A percentile compares a stretch with the other conserved stretches of the same genome.
phyloP scores from a whole-genome alignment of 2,797 vertebrate species.

The Spinus olivaceus region DNA sequence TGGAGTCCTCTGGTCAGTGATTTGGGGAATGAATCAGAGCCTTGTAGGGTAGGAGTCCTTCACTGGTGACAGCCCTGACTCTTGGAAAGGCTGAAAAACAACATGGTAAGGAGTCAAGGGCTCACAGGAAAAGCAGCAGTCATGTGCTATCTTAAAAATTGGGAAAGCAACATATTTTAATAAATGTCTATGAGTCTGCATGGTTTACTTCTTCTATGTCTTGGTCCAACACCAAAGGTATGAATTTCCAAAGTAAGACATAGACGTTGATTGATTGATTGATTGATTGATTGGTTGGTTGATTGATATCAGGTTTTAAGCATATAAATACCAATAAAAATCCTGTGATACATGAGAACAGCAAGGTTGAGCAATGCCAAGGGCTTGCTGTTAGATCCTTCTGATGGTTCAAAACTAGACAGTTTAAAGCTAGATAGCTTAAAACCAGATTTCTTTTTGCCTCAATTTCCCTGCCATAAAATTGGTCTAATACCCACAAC shows the following conservation, averaged over 20 bases:
- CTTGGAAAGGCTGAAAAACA: neutral
- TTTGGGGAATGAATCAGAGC: neutral
- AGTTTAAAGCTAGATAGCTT: neutral
- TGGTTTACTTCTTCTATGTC: neutral
- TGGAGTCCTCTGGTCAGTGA: neutral
- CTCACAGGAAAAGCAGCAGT: neutral
- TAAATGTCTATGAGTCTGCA: neutral
- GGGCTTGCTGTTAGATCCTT: neutral
- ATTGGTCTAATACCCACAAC: neutral
- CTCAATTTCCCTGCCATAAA: neutral
- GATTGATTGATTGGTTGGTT: neutral
- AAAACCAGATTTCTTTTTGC: neutral
- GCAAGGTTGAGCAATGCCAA: neutral
- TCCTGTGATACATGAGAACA: neutral
- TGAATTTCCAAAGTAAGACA: neutral
- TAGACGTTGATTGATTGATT: too few species aligned
- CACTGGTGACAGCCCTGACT: rapidly evolving
- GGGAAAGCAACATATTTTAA: neutral
- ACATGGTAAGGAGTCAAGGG: neutral
- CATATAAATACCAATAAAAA: neutral
- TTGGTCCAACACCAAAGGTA: neutral
- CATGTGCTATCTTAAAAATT: neutral
- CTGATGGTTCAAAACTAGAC: neutral
- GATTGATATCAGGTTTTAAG: neutral
- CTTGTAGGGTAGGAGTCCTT: neutral